Base-by-base conservation (phyloP, 2,888 invertebrate species). In the Tenthredo amoena region DNA sequence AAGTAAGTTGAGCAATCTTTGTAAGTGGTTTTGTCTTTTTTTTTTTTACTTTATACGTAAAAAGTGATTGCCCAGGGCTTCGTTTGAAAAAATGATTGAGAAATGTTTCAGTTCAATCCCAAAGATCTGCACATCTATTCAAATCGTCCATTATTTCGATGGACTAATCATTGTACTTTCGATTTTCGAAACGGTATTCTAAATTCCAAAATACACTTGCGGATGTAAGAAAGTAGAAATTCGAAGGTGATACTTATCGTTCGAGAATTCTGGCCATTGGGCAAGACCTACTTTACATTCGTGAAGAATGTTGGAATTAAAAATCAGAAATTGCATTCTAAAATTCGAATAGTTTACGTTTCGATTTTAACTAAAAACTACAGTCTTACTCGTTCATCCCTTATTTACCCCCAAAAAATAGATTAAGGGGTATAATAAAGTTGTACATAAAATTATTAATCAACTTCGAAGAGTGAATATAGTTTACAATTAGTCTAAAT, bases 1-100 rank as follows among this genome's bases (percentile, higher is more conserved):
- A 40, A 74, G 74, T 43, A 15, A 74, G 26, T 74, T 40, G 74
- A 21, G 43, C 43, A 74, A 74, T 74, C 43, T 12, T 21, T 15
- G 40, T 15, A 21, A 21, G 40, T 43, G n/a, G n/a, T 9, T 43
- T 74, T 26, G n/a, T n/a, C n/a, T 74, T 12, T 43, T 40, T 4
- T 40, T 37, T 40, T 50, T n/a, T 50, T 18, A 50, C n/a, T 50
- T 50, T n/a, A 5, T 50, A 50, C 31, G 7, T 15, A 34, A 68
- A 68, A 34, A 68, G 34, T 34, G 18, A 34, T 68, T 34, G 34
- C 68, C 31, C 18, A 68, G 34, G 68, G 34, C 6, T 5, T 34
- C 1, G 34, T 68, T 34, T 34, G 10, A 34, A 18, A 4, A 34
- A 68, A 34, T 68, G 9, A 68, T 62, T 26, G 6, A 31, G 5